phyloP scores from a whole-genome alignment of 2,113 vertebrate species.

The human (Homo sapiens) region DNA sequence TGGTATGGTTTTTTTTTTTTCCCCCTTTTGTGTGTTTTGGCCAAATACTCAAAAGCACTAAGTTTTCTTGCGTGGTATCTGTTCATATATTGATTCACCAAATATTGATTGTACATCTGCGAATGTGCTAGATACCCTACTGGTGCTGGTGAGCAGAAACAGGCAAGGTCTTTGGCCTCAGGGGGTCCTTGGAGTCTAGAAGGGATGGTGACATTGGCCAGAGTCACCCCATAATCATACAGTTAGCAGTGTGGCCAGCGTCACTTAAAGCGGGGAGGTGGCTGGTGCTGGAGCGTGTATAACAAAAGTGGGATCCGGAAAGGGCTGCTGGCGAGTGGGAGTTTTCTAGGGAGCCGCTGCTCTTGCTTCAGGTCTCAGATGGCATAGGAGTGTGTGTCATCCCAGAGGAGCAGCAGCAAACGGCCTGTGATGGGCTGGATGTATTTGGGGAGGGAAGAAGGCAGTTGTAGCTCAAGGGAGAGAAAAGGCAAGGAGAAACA shows the following conservation, averaged over 20 bases:
- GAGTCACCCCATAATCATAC: accelerated
- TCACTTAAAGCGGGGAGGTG: neutral
- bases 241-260: too few species aligned
- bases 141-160: neutral
- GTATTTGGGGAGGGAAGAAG: neutral
- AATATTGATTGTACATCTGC: neutral
- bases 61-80: neutral
- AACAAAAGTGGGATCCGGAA: neutral
- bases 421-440: neutral
- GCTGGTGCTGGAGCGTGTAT: accelerated
- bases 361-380: neutral
- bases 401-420: neutral
- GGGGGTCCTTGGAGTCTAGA: neutral
- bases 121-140: too few species aligned
- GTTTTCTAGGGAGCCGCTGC: neutral
- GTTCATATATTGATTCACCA: neutral
- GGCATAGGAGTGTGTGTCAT: neutral
- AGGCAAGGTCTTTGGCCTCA: neutral
- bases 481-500: accelerated
- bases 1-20: neutral
- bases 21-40: neutral
- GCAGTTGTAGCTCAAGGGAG: neutral
- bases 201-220: neutral
- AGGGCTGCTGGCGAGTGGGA: neutral
- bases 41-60: too few species aligned